phyloP scores from a whole-genome alignment of 1,140 invertebrate species.

The Neodiprion lecontei region DNA sequence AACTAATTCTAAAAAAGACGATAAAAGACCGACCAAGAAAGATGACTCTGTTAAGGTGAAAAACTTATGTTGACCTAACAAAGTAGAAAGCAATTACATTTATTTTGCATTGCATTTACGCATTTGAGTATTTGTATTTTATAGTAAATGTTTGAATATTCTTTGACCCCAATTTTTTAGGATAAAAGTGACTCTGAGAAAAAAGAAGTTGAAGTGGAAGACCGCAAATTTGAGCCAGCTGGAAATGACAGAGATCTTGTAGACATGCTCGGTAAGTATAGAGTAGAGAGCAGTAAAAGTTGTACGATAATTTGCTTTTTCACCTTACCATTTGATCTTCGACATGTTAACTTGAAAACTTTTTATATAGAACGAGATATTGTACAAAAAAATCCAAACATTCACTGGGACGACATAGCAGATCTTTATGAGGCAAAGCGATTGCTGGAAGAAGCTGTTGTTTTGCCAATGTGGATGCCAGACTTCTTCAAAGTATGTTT shows the following conservation, averaged over 20 bases:
- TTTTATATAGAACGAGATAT: slow-evolving; percentile 88
- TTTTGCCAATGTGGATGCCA: slow-evolving; percentile 97
- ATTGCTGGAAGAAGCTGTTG: slow-evolving; percentile 95
- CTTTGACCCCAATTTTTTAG: slow-evolving; percentile 36
- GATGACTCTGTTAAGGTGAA: slow-evolving; percentile 56
- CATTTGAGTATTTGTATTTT: background rate
- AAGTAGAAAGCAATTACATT: background rate
- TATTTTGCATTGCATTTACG: background rate
- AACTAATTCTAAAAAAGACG: slow-evolving; percentile 63
- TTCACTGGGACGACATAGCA: slow-evolving; percentile 97
- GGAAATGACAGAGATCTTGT: slow-evolving; percentile 93
- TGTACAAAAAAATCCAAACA: slow-evolving; percentile 96
- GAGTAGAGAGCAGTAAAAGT: background rate
- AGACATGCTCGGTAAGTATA: slow-evolving; percentile 81
- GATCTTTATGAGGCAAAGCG: slow-evolving; percentile 95
- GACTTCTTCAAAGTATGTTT: slow-evolving; percentile 90
- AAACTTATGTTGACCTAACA: slow-evolving; percentile 39
- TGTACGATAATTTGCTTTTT: background rate
- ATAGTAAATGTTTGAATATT: slow-evolving; percentile 19
- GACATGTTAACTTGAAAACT: background rate
- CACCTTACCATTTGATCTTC: background rate
- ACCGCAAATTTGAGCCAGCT: slow-evolving; percentile 90
- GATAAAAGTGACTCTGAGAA: slow-evolving; percentile 73
- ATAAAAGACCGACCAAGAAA: slow-evolving; percentile 62
- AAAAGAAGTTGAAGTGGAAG: slow-evolving; percentile 75